Percentiles rank a stretch among this genome's conserved stretches.
These are phyloP conservation scores for Dryocosmus kuriphilus DNA, from an alignment of 2,888 invertebrate species.

Conservation along the genomic window DNA sequence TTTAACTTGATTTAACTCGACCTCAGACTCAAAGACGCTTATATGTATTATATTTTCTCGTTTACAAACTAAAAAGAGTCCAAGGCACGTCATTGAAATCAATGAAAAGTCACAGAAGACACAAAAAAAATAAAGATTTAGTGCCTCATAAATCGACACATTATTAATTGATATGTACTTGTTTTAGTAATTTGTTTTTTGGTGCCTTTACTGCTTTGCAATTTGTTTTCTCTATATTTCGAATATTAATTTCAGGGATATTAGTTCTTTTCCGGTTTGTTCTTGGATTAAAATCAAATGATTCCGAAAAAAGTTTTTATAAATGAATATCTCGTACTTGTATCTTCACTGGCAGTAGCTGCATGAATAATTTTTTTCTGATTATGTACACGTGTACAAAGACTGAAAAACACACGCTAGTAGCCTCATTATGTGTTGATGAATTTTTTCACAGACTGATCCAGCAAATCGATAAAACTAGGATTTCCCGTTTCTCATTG, in stretches of 20 bases:
- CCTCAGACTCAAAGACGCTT: constrained; percentile 28
- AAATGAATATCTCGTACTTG: not conserved
- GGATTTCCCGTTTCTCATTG: constrained; percentile 17
- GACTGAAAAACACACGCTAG: not conserved
- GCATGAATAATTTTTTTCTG: not conserved
- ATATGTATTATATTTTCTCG: constrained; percentile 30
- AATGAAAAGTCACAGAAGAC: constrained; percentile 15
- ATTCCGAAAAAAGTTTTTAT: not conserved
- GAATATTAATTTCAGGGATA: not conserved
- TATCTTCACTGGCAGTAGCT: not conserved
- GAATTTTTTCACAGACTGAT: not conserved
- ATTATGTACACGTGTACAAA: not conserved
- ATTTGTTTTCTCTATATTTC: not conserved
- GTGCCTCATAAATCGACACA: constrained; percentile 8
- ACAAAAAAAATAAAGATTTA: constrained; percentile 33
- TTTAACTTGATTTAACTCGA: constrained; percentile 35
- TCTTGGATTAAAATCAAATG: not conserved
- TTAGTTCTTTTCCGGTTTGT: not conserved
- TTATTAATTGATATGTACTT: constrained; percentile 27
- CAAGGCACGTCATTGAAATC: constrained; percentile 39
- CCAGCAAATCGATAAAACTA: not conserved
- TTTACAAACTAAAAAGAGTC: constrained; percentile 35
- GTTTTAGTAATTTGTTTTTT: not conserved
- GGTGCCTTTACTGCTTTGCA: not conserved
- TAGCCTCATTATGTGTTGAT: not conserved